These are phyloP conservation scores for Hydrotaea cyrtoneurina DNA, from an alignment of 2,888 invertebrate genomes.

Conservation along the genomic window DNA sequence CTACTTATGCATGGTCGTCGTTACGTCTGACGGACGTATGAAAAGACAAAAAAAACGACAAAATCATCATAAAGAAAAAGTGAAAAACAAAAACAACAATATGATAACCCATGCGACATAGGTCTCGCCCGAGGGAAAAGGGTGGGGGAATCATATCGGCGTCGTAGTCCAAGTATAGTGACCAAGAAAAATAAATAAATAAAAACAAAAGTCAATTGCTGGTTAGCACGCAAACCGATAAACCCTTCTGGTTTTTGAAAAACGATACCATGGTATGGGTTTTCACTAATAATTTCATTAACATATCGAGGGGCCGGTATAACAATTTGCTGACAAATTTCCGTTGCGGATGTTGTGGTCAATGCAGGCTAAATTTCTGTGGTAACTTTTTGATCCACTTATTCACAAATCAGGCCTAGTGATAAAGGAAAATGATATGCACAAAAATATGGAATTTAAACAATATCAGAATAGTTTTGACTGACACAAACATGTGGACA, in stretches of 20 bases:
- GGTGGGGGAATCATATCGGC: not conserved
- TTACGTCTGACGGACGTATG: not conserved
- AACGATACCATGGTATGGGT: constrained; percentile 8
- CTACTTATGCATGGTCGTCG: not conserved
- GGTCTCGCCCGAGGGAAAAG: not conserved
- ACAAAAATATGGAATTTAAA: no score
- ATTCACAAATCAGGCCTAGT: no score
- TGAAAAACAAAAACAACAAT: not conserved
- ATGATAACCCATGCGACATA: constrained; percentile 11
- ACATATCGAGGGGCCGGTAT: not conserved
- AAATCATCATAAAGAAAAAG: constrained; percentile 18
- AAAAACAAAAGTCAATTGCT: no score
- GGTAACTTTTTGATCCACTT: no score
- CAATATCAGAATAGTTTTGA: no score
- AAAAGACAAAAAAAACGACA: not conserved
- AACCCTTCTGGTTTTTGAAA: constrained; percentile 21
- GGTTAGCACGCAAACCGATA: constrained; percentile 50
- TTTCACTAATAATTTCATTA: constrained; percentile 19
- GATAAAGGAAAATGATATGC: no score
- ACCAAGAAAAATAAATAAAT: constrained; percentile 19
- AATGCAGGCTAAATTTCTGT: no score
- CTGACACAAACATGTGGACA: no score
- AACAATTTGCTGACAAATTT: no score
- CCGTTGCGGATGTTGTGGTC: no score
- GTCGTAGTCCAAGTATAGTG: not conserved